phyloP scores from a whole-genome alignment of 2,797 vertebrate species.

The Pempheris klunzingeri region DNA sequence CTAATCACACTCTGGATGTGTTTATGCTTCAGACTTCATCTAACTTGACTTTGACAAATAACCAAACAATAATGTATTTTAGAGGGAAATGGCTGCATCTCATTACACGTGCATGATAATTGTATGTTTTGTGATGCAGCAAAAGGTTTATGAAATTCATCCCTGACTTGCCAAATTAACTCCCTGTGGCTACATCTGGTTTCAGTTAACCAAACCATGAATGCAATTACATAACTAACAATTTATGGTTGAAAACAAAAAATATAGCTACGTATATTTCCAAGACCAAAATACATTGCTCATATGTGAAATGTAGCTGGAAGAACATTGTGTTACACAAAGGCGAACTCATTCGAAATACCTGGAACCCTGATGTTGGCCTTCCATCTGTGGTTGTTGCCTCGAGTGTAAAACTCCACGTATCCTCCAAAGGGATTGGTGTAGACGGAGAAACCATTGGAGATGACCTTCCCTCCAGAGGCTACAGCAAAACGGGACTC shows the following conservation, averaged over 20 bases:
- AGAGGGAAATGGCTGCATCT: slow-evolving; percentile 35
- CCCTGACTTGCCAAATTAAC: slow-evolving; percentile 41
- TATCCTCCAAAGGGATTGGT: slow-evolving; percentile 88
- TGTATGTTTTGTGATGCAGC: slow-evolving; percentile 38
- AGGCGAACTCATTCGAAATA: slow-evolving; percentile 61
- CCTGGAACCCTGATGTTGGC: slow-evolving; percentile 92
- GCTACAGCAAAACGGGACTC: slow-evolving; percentile 84
- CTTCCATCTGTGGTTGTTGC: slow-evolving; percentile 91
- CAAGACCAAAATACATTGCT: slow-evolving; percentile 46
- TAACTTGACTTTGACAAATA: slow-evolving; percentile 5
- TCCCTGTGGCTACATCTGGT: slow-evolving; percentile 53
- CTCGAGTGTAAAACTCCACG: slow-evolving; percentile 92
- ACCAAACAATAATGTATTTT: slow-evolving; percentile 8
- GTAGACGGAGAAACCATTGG: slow-evolving; percentile 93
- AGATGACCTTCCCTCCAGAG: slow-evolving; percentile 93
- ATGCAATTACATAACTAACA: slow-evolving; percentile 53
- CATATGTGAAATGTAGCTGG: slow-evolving; percentile 2
- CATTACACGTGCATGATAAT: slow-evolving; percentile 32
- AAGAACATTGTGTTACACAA: slow-evolving; percentile 9
- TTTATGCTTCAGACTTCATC: slow-evolving; percentile 28
- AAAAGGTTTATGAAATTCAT: slow-evolving; percentile 40
- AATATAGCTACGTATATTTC: slow-evolving; percentile 6
- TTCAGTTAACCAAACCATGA: slow-evolving; percentile 61
- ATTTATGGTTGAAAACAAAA: slow-evolving; percentile 55
- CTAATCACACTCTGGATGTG: slow-evolving; percentile 37